Evolutionary conservation across 2,113 vertebrate genomes (phyloP).

Genomic region (Lutjanus erythropterus): DNA sequence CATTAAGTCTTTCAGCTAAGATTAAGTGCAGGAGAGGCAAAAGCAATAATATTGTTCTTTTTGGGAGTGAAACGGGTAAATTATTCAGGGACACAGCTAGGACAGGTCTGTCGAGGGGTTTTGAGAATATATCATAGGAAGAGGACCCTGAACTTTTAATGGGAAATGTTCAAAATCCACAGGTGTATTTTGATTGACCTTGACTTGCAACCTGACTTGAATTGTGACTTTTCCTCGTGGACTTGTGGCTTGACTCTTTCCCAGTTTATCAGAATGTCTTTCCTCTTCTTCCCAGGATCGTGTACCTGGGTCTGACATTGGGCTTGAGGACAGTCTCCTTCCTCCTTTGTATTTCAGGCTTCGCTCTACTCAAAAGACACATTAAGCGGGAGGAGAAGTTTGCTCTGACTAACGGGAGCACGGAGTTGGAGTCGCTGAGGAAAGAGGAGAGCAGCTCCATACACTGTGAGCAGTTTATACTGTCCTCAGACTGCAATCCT

Average conservation of each 20-base stretch:
- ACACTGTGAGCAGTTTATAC: slow-evolving; percentile 80
- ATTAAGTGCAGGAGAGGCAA: no score
- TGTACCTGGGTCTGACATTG: slow-evolving; percentile 91
- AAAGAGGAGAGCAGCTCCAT: slow-evolving; percentile 82
- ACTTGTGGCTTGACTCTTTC: background rate
- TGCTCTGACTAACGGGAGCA: slow-evolving; percentile 70
- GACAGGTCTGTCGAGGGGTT: no score
- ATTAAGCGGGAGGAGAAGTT: slow-evolving; percentile 75
- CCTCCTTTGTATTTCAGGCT: slow-evolving; percentile 87
- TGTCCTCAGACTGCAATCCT: slow-evolving; percentile 79
- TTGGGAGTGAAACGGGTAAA: no score
- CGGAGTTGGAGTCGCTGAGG: slow-evolving; percentile 78
- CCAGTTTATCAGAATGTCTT: background rate
- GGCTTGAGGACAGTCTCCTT: slow-evolving; percentile 89
- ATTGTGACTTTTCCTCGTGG: background rate
- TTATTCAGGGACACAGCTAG: no score
- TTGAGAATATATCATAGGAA: no score
- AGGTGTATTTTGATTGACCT: no score
- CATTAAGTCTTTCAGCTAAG: no score
- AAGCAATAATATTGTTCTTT: no score
- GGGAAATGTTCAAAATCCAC: no score
- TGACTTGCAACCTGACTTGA: background rate
- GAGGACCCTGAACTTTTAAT: no score
- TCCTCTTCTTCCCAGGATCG: slow-evolving; percentile 81
- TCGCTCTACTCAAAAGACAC: slow-evolving; percentile 86